Conservation (phyloP, 2,797 vertebrate species). For the Pogonophryne albipinna region DNA sequence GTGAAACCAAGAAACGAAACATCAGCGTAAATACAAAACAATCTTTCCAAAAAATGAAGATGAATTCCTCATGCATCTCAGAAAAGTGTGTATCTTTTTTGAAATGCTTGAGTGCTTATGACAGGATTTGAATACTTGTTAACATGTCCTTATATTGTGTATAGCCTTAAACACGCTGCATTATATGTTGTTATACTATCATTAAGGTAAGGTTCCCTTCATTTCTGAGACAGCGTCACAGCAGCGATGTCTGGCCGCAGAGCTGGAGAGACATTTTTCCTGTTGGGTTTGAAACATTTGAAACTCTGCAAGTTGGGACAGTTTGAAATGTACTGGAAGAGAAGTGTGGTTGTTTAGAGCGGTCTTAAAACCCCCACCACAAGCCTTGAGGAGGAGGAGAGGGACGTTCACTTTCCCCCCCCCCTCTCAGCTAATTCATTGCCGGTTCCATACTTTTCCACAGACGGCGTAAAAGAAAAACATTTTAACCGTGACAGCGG, state of each 20-base stretch:
- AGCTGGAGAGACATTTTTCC: constrained; percentile 34
- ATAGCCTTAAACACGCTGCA: background rate
- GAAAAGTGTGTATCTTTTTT: background rate
- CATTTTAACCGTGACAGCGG: constrained; percentile 61
- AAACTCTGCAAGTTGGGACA: constrained; percentile 45
- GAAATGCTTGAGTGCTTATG: background rate
- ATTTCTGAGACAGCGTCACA: constrained; percentile 16
- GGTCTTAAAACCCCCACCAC: constrained; percentile 57
- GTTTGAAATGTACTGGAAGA: constrained; percentile 70
- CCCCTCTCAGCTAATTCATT: constrained; percentile 71
- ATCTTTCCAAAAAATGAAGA: constrained; percentile 4
- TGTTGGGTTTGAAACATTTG: constrained; percentile 47
- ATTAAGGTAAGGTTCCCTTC: background rate
- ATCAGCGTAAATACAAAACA: background rate
- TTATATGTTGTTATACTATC: constrained; percentile 5
- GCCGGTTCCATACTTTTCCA: constrained; percentile 77
- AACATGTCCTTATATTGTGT: background rate
- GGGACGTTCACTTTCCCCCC: constrained; percentile 71
- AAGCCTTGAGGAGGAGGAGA: constrained; percentile 42
- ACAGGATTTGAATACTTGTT: constrained; percentile 8
- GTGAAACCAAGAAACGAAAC: background rate
- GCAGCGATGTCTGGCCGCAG: constrained; percentile 11
- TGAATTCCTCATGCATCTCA: background rate
- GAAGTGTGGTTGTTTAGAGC: constrained; percentile 64
- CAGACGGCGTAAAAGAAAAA: constrained; percentile 57